phyloP scores from a whole-genome alignment of 2,797 vertebrate genomes.

The Danio aesculapii region DNA sequence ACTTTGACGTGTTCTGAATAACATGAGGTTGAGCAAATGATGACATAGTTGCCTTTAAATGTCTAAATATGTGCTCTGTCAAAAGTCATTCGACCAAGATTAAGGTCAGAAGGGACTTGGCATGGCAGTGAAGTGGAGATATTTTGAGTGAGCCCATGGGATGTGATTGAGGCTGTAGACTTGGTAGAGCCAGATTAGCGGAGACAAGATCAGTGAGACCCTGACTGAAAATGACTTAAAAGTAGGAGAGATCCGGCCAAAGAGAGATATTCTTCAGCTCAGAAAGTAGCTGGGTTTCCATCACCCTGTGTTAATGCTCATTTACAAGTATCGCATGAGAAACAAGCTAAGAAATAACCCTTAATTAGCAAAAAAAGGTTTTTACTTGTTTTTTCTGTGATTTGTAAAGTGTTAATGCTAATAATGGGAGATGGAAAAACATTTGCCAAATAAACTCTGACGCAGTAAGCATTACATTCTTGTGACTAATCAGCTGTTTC shows the following conservation, averaged over 20 bases:
- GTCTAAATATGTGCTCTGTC: slow-evolving; percentile 10
- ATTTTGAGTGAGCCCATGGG: slow-evolving; percentile 33
- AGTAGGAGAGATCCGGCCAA: neutral
- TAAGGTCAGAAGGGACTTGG: slow-evolving; percentile 20
- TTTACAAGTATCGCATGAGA: no score
- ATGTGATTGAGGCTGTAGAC: slow-evolving; percentile 18
- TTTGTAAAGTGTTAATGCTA: no score
- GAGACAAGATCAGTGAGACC: neutral
- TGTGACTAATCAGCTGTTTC: no score
- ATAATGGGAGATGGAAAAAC: no score
- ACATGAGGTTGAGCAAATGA: neutral
- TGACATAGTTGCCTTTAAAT: neutral
- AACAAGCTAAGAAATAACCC: no score
- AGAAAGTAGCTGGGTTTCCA: neutral
- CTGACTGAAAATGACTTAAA: slow-evolving; percentile 1
- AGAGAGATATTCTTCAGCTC: neutral
- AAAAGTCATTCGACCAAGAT: slow-evolving; percentile 10
- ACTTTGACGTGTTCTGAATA: no score
- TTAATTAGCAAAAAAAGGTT: no score
- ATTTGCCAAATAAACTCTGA: no score
- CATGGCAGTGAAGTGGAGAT: slow-evolving; percentile 40
- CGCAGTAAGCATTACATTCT: no score
- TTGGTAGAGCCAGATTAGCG: slow-evolving; percentile 1
- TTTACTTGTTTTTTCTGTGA: no score
- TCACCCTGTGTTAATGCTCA: no score